Percentiles rank a stretch among this genome's conserved stretches.
phyloP scores from a whole-genome alignment of 2,113 vertebrate genomes.

The Spheniscus mendiculus region DNA sequence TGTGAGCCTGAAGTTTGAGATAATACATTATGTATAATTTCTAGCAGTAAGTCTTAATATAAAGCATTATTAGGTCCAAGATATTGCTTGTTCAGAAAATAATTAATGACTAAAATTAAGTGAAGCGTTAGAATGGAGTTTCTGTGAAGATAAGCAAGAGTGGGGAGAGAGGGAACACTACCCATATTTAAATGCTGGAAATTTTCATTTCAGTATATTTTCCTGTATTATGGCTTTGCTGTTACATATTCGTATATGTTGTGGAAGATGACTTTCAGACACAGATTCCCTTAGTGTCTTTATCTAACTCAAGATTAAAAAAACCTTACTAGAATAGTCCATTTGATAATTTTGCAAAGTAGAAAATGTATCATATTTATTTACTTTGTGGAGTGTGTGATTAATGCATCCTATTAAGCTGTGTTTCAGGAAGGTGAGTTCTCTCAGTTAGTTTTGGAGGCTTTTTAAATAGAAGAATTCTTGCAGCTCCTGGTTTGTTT shows the following conservation, averaged over 20 bases:
- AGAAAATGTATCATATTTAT: background rate
- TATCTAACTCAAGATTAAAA: background rate
- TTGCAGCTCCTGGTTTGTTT: background rate
- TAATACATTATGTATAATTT: background rate
- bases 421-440: background rate
- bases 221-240: background rate
- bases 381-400: background rate
- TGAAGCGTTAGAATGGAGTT: background rate
- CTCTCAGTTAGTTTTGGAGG: background rate
- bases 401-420: background rate
- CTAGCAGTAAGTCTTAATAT: background rate
- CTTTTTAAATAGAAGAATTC: background rate
- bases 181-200: background rate
- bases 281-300: background rate
- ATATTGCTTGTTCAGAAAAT: background rate
- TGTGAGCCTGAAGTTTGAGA: background rate
- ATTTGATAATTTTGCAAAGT: background rate
- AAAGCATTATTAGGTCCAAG: background rate
- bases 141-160: background rate
- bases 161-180: background rate
- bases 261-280: background rate
- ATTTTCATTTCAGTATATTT: background rate
- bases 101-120: background rate
- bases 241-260: background rate
- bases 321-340: background rate